phyloP scores from a whole-genome alignment of 2,797 vertebrate genomes.

The Crenuchus spilurus region DNA sequence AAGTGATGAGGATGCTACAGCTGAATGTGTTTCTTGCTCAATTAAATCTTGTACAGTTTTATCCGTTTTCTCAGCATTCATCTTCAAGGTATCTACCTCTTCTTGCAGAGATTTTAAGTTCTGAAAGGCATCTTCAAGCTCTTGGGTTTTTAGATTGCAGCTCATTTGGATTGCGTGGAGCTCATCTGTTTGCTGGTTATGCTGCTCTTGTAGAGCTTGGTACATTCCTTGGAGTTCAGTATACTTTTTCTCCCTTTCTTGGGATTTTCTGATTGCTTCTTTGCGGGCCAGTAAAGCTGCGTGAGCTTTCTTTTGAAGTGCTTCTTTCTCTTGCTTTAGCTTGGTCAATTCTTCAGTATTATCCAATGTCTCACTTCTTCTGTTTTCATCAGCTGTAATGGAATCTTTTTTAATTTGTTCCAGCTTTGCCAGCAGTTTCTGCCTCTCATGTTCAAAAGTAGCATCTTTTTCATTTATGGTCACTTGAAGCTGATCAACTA shows the following conservation, averaged over 20 bases:
- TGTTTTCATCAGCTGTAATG: constrained; percentile 49
- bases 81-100: constrained; percentile 62
- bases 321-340: constrained; percentile 74
- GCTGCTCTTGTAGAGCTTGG: constrained; percentile 68
- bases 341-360: constrained; percentile 53
- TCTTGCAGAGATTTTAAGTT: constrained; percentile 58
- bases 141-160: constrained; percentile 67
- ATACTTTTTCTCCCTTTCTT: constrained; percentile 72
- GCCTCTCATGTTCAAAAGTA: constrained; percentile 64
- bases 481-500: constrained; percentile 70
- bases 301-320: constrained; percentile 79
- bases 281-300: constrained; percentile 75
- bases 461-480: constrained; percentile 64
- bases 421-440: constrained; percentile 64
- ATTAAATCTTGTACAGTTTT: constrained; percentile 60
- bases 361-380: constrained; percentile 42
- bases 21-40: constrained; percentile 60
- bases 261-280: constrained; percentile 71
- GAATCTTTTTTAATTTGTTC: constrained; percentile 73
- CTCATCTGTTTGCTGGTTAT: constrained; percentile 69
- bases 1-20: constrained; percentile 49
- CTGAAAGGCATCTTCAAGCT: constrained; percentile 62
- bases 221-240: constrained; percentile 72
- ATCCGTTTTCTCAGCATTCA: constrained; percentile 62
- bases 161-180: constrained; percentile 67